A percentile compares a stretch with the other conserved stretches of the same genome.
Evolutionary conservation across 1,140 invertebrate species (phyloP).

Genomic region (Halesus radiatus): DNA sequence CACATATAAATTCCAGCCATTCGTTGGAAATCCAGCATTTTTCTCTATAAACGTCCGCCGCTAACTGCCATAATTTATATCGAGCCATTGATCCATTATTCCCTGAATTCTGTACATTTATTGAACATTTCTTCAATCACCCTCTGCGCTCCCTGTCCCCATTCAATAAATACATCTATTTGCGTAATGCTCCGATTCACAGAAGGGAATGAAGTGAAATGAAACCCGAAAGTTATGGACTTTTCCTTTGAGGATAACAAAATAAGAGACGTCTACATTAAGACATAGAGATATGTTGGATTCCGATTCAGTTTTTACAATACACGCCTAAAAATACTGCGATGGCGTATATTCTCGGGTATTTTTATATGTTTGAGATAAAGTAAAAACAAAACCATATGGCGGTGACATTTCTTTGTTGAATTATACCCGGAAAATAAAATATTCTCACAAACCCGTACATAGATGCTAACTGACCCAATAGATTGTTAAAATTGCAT

Average conservation of each 20-base stretch:
- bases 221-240: neutral
- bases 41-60: constrained; percentile 3
- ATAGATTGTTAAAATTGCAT: too few relatives aligned
- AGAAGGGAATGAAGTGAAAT: neutral
- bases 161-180: constrained; percentile 7
- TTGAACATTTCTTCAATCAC: constrained; percentile 8
- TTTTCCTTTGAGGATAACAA: neutral
- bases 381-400: too few relatives aligned
- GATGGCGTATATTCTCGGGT: too few relatives aligned
- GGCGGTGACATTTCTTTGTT: too few relatives aligned
- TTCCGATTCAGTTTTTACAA: too few relatives aligned
- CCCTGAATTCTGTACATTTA: constrained; percentile 17
- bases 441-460: too few relatives aligned
- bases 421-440: too few relatives aligned
- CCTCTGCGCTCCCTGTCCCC: neutral
- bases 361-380: too few relatives aligned
- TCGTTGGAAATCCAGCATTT: neutral
- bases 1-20: constrained; percentile 8
- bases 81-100: neutral
- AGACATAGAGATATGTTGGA: too few relatives aligned
- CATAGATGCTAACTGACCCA: too few relatives aligned
- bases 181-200: neutral
- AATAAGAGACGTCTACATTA: too few relatives aligned
- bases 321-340: too few relatives aligned
- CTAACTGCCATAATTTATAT: constrained; percentile 8